Conservation (phyloP, 2,113 vertebrate genomes). For the Poecile atricapillus region DNA sequence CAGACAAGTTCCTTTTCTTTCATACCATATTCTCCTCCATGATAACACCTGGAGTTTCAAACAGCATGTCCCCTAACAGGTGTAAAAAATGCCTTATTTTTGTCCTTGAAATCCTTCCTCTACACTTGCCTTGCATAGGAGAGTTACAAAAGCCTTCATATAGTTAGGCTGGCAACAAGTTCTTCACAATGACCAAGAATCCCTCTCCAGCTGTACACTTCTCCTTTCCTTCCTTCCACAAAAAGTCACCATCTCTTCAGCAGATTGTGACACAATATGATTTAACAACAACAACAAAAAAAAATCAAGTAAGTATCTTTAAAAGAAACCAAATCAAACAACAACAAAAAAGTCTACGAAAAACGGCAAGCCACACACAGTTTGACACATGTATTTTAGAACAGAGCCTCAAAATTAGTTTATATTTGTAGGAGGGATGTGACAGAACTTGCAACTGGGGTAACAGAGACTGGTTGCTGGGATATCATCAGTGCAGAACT, state of each 20-base stretch:
- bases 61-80: not conserved
- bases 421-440: not conserved
- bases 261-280: not conserved
- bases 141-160: not conserved
- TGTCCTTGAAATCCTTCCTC: not conserved
- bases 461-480: not conserved
- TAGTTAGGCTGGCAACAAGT: not conserved
- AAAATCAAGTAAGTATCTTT: not conserved
- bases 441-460: not conserved
- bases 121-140: not conserved
- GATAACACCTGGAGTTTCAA: not conserved
- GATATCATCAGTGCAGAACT: not conserved
- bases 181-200: not conserved
- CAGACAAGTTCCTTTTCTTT: not conserved
- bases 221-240: not conserved
- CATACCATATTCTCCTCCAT: not conserved
- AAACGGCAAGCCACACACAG: not conserved
- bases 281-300: not conserved
- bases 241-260: not conserved
- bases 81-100: not conserved
- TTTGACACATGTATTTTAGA: not conserved
- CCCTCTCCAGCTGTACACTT: not conserved
- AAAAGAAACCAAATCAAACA: not conserved
- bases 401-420: not conserved
- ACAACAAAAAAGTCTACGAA: fast-evolving